phyloP scores from a whole-genome alignment of 2,888 invertebrate species.

The Hyles lineata region DNA sequence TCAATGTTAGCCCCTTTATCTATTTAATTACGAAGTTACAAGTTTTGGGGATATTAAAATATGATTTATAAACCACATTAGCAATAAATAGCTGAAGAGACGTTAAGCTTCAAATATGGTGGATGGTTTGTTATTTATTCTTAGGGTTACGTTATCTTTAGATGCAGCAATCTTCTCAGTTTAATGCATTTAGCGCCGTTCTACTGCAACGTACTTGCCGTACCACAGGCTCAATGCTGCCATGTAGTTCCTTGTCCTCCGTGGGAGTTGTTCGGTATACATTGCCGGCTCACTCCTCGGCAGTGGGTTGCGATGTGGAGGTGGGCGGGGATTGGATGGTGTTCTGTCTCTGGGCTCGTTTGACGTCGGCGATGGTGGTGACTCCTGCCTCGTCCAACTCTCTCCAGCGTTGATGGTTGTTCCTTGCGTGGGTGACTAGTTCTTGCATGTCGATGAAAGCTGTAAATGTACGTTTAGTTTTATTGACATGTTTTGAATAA shows the following conservation, averaged over 20 bases:
- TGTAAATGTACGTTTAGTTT: constrained; percentile 59
- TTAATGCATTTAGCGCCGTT: constrained; percentile 3
- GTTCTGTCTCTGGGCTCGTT: constrained; percentile 64
- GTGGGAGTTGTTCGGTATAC: background rate
- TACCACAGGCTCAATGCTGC: constrained; percentile 9
- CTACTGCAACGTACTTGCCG: constrained; percentile 9
- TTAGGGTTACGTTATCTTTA: constrained; percentile 7
- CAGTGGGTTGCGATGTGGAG: constrained; percentile 55
- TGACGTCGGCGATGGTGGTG: constrained; percentile 88
- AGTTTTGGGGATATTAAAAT: background rate
- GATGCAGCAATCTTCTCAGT: constrained; percentile 15
- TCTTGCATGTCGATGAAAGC: constrained; percentile 97
- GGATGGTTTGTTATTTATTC: constrained; percentile 13
- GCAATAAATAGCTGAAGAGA: too few relatives aligned
- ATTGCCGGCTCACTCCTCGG: constrained; percentile 57
- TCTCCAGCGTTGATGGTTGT: constrained; percentile 96
- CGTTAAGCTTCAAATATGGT: background rate
- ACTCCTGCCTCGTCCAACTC: constrained; percentile 91
- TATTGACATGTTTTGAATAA: too few relatives aligned
- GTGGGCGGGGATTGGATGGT: constrained; percentile 48
- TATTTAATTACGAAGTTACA: background rate
- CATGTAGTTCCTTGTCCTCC: constrained; percentile 8
- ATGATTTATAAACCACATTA: too few relatives aligned
- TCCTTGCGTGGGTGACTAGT: constrained; percentile 91
- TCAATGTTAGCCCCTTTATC: background rate